Evolutionary conservation across 1,140 invertebrate species (phyloP).

Genomic region (Oscheius sp.): DNA sequence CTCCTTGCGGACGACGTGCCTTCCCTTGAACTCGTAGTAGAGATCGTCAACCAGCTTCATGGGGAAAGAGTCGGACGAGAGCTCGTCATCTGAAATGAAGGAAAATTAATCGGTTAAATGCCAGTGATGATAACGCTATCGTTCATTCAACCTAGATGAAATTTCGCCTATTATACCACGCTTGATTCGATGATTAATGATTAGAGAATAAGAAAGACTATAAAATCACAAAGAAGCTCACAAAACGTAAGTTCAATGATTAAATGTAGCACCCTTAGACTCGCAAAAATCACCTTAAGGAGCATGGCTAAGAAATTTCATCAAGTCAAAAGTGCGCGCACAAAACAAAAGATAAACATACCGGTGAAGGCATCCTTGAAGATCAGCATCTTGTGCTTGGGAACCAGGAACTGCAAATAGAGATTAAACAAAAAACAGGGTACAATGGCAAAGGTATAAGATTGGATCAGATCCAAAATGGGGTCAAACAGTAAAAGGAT

Average conservation of each 20-base stretch:
- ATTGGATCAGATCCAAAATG: no score
- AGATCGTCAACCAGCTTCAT: constrained; percentile 85
- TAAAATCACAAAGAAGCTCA: neutral
- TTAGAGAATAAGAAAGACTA: neutral
- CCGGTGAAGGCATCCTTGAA: constrained; percentile 90
- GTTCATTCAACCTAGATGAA: neutral
- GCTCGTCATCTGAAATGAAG: constrained; percentile 74
- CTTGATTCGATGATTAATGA: neutral
- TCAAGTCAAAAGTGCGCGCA: neutral
- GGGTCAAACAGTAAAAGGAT: neutral
- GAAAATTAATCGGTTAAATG: neutral
- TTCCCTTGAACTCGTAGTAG: constrained; percentile 89
- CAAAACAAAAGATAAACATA: constrained; percentile 64
- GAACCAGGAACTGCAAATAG: constrained; percentile 39
- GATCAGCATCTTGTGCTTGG: constrained; percentile 75
- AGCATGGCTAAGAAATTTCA: no score
- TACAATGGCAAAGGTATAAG: no score
- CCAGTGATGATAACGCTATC: neutral
- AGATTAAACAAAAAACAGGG: neutral
- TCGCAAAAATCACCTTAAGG: constrained; percentile 46
- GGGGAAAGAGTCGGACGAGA: constrained; percentile 96
- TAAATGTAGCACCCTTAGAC: no score
- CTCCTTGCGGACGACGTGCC: constrained; percentile 72
- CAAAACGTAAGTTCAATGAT: constrained; percentile 2
- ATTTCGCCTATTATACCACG: neutral